Percentiles rank a stretch among this genome's conserved stretches.
Evolutionary conservation across 2,797 vertebrate species (phyloP).

Genomic region (Acanthurus lineatus): DNA sequence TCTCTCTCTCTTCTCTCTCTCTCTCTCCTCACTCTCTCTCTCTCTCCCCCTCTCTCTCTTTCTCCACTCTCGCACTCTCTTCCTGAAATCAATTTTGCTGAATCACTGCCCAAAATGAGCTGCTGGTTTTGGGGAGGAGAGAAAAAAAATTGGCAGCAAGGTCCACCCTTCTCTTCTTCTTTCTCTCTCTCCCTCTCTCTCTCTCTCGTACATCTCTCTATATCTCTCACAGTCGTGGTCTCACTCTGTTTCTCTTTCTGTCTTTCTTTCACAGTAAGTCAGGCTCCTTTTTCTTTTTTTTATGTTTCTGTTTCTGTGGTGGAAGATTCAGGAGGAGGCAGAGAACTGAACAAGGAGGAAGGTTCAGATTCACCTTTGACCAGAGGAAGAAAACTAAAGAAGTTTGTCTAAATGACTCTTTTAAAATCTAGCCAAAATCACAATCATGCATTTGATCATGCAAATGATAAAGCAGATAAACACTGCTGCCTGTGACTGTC

Average conservation of each 20-base stretch:
- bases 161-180: slow-evolving; percentile 53
- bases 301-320: slow-evolving; percentile 60
- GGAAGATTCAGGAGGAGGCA: slow-evolving; percentile 50
- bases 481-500: not conserved
- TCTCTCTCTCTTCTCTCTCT: slow-evolving; percentile 23
- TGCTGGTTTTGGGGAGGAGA: slow-evolving; percentile 65
- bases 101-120: slow-evolving; percentile 83
- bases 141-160: slow-evolving; percentile 57
- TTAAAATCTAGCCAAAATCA: not conserved
- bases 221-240: slow-evolving; percentile 31
- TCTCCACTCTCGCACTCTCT: slow-evolving; percentile 38
- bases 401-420: not conserved
- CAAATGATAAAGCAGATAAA: too few relatives aligned
- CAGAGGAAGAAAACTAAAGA: slow-evolving; percentile 10
- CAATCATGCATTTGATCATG: not conserved
- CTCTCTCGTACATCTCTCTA: slow-evolving; percentile 22
- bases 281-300: not conserved
- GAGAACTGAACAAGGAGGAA: slow-evolving; percentile 44
- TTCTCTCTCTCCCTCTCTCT: slow-evolving; percentile 23
- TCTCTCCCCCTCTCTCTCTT: slow-evolving; percentile 25
- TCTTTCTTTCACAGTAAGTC: slow-evolving; percentile 14
- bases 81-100: slow-evolving; percentile 81
- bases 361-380: slow-evolving; percentile 46
- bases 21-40: slow-evolving; percentile 10
- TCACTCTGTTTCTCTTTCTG: slow-evolving; percentile 26